phyloP scores from a whole-genome alignment of 2,888 invertebrate species.

The Ichneumoninae sp. region DNA sequence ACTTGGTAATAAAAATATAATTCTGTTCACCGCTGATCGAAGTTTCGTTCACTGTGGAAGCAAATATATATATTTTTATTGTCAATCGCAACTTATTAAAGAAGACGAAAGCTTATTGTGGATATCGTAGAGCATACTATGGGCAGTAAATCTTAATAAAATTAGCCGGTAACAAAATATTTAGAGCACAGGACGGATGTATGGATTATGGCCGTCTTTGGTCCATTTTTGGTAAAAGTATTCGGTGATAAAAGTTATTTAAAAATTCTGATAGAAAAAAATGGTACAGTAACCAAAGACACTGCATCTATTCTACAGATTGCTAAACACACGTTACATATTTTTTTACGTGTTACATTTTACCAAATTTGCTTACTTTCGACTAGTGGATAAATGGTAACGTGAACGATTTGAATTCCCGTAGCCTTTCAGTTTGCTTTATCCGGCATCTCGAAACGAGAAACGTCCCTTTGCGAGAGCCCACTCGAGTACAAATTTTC shows the following conservation, averaged over 20 bases:
- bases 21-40: not conserved
- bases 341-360: not conserved
- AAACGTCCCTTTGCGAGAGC: conserved; percentile 19
- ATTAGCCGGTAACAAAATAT: not conserved
- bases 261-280: not conserved
- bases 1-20: not conserved
- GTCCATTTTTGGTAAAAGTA: not conserved
- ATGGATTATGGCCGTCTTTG: not conserved
- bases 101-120: too few relatives aligned
- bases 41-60: not conserved
- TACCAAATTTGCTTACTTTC: not conserved
- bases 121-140: too few relatives aligned
- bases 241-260: not conserved
- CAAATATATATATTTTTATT: not conserved
- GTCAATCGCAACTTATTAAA: not conserved
- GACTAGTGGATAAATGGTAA: not conserved
- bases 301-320: not conserved
- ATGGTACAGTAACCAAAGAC: not conserved
- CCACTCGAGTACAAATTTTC: not conserved
- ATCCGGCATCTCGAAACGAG: conserved; percentile 11
- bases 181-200: too few relatives aligned
- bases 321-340: too few relatives aligned
- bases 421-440: not conserved
- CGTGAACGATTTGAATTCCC: conserved; percentile 5
- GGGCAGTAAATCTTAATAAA: not conserved